Evolutionary conservation across 2,113 vertebrate species (phyloP), one percentile per base, ranked within the genome.

Genomic region (Cephalopholis sonnerati): DNA sequence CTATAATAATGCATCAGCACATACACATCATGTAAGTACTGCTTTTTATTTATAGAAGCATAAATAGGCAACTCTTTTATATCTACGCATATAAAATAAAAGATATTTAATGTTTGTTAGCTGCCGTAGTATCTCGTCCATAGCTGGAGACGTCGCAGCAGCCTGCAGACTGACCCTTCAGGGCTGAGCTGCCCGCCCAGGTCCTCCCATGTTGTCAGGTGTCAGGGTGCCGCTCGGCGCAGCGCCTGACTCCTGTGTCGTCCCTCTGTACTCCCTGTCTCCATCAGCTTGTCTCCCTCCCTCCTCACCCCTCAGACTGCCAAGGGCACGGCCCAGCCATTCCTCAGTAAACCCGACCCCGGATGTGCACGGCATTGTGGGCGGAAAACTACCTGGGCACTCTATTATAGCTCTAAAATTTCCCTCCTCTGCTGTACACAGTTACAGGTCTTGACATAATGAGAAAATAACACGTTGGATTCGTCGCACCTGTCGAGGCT

Each of bases 251-350:
- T 93, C 83, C 91, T 92, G 86, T 94, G 89, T 93, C 82, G 83
- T 93, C 93, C 93, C 93, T 86, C 83, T 94, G 91, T 95, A 86
- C 87, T 87, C 95, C 93, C 88, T 96, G 95, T 97, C 94, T 93
- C 94, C 97, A 97, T 98, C 81, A 91, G 97, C 98, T 98, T 99
- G 97, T 97, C 92, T 90, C 96, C 96, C 93, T 94, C 93, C 92
- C 95, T 93, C 94, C 96, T 98, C 97, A 96, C 97, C 97, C 97
- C 96, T 96, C 96, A 96, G 97, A 97, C 96, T 91, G 94, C 90
- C 92, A 88, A 93, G 79, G 89, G 77, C 69, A 87, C 3, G 82
- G 79, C 87, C 82, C 85, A 63, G 82, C 66, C 25, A 81, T 65
- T 91, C 84, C 86, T 87, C 83, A 84, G 76, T 89, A 88, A 89